Evolutionary conservation across 2,888 invertebrate species (phyloP).

Genomic region (Lasioglossum zephyrum): DNA sequence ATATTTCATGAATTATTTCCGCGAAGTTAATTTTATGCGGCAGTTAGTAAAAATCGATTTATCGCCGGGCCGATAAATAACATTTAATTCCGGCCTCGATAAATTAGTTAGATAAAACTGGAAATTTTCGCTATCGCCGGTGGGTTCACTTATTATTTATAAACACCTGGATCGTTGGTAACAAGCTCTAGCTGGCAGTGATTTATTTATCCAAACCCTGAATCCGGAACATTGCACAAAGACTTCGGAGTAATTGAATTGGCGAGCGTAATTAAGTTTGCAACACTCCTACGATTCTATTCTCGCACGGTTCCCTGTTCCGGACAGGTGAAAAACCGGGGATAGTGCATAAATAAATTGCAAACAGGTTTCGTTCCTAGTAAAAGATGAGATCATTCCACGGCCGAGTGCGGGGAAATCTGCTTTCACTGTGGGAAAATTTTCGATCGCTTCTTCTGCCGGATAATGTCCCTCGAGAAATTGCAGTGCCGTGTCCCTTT

Average conservation of each 20-base stretch:
- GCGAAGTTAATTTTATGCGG: not conserved
- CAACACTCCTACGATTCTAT: conserved; percentile 41
- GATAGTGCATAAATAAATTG: conserved; percentile 36
- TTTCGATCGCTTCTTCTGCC: conserved; percentile 7
- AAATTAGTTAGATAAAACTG: not conserved
- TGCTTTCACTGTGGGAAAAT: conserved; percentile 5
- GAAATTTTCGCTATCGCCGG: not conserved
- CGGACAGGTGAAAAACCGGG: conserved; percentile 37
- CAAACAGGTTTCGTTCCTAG: conserved; percentile 33
- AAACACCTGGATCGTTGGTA: not conserved
- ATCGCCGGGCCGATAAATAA: not conserved
- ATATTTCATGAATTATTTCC: not conserved
- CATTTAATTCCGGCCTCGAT: not conserved
- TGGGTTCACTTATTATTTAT: not conserved
- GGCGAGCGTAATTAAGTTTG: conserved; percentile 53
- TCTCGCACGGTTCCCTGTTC: conserved; percentile 36
- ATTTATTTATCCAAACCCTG: conserved; percentile 39
- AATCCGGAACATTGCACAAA: conserved; percentile 28
- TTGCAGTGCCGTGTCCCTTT: not conserved
- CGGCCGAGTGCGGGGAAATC: not conserved
- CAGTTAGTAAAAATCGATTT: not conserved
- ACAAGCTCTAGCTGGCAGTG: not conserved
- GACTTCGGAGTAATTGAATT: conserved; percentile 52
- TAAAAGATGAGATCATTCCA: conserved; percentile 35
- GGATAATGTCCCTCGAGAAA: not conserved